phyloP scores from a whole-genome alignment of 2,113 vertebrate genomes.

The Laterallus jamaicensis region DNA sequence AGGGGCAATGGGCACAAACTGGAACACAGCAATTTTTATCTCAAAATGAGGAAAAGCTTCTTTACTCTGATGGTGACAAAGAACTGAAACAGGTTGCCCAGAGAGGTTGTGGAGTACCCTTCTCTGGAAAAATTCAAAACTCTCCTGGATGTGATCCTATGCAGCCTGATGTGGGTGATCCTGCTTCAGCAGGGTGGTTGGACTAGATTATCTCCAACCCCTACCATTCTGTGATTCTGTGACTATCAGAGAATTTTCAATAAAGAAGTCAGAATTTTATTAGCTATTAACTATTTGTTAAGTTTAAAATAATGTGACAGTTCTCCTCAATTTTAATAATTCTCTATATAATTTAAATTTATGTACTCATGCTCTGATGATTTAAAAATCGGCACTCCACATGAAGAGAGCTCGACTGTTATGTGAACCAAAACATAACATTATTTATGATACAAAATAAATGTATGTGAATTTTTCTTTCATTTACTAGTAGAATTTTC shows the following conservation, averaged over 20 bases:
- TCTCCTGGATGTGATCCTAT: too few species aligned
- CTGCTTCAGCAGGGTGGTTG: too few species aligned
- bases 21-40: too few species aligned
- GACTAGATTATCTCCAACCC: too few species aligned
- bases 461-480: background rate
- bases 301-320: background rate
- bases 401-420: background rate
- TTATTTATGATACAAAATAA: background rate
- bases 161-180: too few species aligned
- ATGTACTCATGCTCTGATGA: fast-evolving
- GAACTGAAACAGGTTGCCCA: too few species aligned
- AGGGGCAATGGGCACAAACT: too few species aligned
- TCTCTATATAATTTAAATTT: background rate
- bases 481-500: background rate
- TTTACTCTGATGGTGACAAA: too few species aligned
- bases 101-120: too few species aligned
- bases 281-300: background rate
- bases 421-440: background rate
- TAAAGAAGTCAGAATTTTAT: background rate
- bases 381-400: background rate
- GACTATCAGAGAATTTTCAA: background rate
- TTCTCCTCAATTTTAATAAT: background rate
- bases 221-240: too few species aligned
- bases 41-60: too few species aligned
- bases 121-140: too few species aligned